Conservation (phyloP, 1,140 invertebrate genomes). For the Colletes gigas region DNA sequence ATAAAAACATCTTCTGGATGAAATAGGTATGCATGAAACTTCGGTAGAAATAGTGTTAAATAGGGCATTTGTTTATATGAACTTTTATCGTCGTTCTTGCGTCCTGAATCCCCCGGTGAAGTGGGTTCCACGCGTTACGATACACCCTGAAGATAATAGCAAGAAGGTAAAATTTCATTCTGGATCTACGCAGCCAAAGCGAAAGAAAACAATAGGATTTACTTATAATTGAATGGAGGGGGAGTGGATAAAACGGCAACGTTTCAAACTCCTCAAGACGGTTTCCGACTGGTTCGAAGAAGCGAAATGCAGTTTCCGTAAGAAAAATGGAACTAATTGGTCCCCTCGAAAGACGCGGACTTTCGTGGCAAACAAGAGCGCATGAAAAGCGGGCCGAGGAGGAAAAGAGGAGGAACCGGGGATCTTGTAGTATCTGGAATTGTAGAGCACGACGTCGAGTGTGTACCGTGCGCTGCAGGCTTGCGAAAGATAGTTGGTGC, state of each 20-base stretch:
- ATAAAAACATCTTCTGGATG: too few species aligned
- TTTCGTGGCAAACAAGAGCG: slow-evolving; percentile 60
- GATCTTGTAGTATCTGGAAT: slow-evolving; percentile 64
- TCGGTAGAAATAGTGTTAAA: too few species aligned
- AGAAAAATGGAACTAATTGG: slow-evolving; percentile 67
- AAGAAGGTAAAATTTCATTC: not conserved
- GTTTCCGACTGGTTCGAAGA: slow-evolving; percentile 28
- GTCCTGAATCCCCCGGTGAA: too few species aligned
- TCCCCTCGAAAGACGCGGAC: slow-evolving; percentile 62
- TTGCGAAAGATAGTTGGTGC: slow-evolving; percentile 66
- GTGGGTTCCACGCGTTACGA: too few species aligned
- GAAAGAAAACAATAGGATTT: not conserved
- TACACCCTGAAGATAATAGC: too few species aligned
- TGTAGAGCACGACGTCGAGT: slow-evolving; percentile 62
- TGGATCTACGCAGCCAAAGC: not conserved
- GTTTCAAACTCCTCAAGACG: slow-evolving; percentile 34
- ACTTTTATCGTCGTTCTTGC: too few species aligned
- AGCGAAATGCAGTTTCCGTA: slow-evolving; percentile 54
- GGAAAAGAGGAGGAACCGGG: slow-evolving; percentile 8
- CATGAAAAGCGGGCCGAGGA: slow-evolving; percentile 41
- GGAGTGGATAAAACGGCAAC: slow-evolving; percentile 7
- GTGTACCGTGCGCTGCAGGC: slow-evolving; percentile 60
- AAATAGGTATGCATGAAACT: too few species aligned
- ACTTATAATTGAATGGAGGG: slow-evolving; percentile 32
- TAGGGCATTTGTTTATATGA: too few species aligned